A percentile compares a stretch with the other conserved stretches of the same genome.
Evolutionary conservation across 2,888 invertebrate genomes (phyloP).

Genomic region (Nymphalis c-album): DNA sequence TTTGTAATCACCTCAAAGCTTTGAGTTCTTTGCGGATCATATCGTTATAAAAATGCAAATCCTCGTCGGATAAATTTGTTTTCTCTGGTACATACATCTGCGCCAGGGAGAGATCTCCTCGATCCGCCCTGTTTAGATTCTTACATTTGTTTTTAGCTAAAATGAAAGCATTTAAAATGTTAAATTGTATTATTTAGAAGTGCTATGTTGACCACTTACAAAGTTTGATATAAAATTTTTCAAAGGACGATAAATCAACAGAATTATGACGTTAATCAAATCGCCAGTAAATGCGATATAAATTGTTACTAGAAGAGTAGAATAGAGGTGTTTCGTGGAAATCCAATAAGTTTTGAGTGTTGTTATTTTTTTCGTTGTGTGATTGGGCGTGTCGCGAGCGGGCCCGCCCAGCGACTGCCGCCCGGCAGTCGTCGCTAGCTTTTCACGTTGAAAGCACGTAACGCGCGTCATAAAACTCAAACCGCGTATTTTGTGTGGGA

Average conservation of each 20-base stretch:
- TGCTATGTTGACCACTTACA: too few relatives aligned
- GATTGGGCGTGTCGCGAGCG: slow-evolving; percentile 62
- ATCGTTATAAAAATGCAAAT: slow-evolving; percentile 48
- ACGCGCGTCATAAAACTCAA: slow-evolving; percentile 22
- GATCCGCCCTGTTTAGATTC: slow-evolving; percentile 48
- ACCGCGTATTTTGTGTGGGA: slow-evolving; percentile 31
- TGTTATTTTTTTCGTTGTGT: slow-evolving; percentile 40
- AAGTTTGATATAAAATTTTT: too few relatives aligned
- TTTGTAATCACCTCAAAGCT: too few relatives aligned
- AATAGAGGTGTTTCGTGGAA: slow-evolving; percentile 34
- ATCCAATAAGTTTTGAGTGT: slow-evolving; percentile 32
- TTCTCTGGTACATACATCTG: slow-evolving; percentile 47
- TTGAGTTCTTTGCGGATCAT: neutral
- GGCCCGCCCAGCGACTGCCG: slow-evolving; percentile 63
- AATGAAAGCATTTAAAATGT: too few relatives aligned
- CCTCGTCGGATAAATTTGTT: slow-evolving; percentile 55
- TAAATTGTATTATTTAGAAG: neutral
- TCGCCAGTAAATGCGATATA: slow-evolving; percentile 19
- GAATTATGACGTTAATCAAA: slow-evolving; percentile 33
- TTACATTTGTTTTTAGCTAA: too few relatives aligned
- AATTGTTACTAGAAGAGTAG: slow-evolving; percentile 25
- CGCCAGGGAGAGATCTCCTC: slow-evolving; percentile 55
- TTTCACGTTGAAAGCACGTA: slow-evolving; percentile 47
- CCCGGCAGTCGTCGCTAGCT: slow-evolving; percentile 52
- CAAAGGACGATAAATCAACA: neutral